phyloP scores from a whole-genome alignment of 2,113 vertebrate genomes.

The Corapipo altera region DNA sequence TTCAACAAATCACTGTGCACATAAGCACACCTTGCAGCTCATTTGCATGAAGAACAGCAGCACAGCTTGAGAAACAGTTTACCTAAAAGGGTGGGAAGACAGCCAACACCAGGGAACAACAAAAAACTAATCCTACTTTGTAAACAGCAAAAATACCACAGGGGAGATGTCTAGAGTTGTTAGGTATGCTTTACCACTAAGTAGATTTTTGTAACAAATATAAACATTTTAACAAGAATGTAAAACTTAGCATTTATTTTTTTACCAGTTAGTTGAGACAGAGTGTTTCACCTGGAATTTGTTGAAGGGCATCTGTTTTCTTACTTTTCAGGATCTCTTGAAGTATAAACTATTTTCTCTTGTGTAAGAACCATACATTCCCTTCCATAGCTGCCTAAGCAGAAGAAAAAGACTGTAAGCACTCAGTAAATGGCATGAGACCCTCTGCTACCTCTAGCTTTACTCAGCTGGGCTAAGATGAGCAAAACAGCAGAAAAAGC shows the following conservation, averaged over 20 bases:
- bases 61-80: neutral
- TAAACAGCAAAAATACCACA: constrained; percentile 28
- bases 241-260: neutral
- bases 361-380: neutral
- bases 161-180: neutral
- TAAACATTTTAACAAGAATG: neutral
- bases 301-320: neutral
- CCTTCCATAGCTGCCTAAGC: neutral
- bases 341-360: neutral
- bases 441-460: neutral
- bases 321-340: neutral
- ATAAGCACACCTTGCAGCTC: neutral
- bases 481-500: neutral
- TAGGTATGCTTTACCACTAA: neutral
- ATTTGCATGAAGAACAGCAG: neutral
- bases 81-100: neutral
- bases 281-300: neutral
- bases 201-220: neutral
- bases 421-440: neutral
- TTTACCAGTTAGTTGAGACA: neutral
- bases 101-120: neutral
- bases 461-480: neutral
- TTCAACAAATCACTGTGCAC: neutral
- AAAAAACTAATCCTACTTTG: constrained; percentile 3
- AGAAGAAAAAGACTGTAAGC: neutral